Percentiles rank a stretch among this genome's conserved stretches.
These are phyloP conservation scores for Proales similis DNA, from an alignment of 1,140 invertebrate species.

Conservation along the genomic window DNA sequence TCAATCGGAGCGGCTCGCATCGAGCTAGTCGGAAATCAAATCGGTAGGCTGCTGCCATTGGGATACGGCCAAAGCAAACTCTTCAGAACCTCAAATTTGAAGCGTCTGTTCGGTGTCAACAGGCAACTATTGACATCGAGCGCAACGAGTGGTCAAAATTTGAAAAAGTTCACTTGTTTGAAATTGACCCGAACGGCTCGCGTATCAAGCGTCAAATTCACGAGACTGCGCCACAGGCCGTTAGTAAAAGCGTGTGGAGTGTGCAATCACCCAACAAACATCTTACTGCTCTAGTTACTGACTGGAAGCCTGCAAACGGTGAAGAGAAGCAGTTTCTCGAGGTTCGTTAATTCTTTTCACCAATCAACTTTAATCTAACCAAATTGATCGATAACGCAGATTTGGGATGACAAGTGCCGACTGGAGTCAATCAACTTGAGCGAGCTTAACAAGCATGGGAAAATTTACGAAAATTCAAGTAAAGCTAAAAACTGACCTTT, in stretches of 20 bases:
- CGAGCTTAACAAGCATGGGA: conserved; percentile 39
- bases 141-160: conserved; percentile 23
- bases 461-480: conserved; percentile 39
- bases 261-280: conserved; percentile 45
- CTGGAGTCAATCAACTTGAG: conserved; percentile 33
- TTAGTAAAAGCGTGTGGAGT: conserved; percentile 43
- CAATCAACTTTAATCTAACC: neutral
- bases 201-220: neutral
- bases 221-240: neutral
- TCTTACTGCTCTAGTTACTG: conserved; percentile 43
- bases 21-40: too few species aligned
- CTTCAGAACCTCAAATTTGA: too few species aligned
- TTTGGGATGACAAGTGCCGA: conserved; percentile 32
- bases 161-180: conserved; percentile 22
- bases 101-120: too few species aligned
- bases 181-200: too few species aligned
- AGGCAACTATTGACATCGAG: conserved; percentile 14
- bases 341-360: conserved; percentile 39
- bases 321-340: conserved; percentile 50
- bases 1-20: too few species aligned
- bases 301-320: conserved; percentile 45
- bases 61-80: too few species aligned
- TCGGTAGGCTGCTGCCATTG: too few species aligned
- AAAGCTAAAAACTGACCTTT: neutral
- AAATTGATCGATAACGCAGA: neutral